Evolutionary conservation across 37 sponge, comb jelly and placozoan species (phyloP).

Genomic region (Mnemiopsis leidyi): DNA sequence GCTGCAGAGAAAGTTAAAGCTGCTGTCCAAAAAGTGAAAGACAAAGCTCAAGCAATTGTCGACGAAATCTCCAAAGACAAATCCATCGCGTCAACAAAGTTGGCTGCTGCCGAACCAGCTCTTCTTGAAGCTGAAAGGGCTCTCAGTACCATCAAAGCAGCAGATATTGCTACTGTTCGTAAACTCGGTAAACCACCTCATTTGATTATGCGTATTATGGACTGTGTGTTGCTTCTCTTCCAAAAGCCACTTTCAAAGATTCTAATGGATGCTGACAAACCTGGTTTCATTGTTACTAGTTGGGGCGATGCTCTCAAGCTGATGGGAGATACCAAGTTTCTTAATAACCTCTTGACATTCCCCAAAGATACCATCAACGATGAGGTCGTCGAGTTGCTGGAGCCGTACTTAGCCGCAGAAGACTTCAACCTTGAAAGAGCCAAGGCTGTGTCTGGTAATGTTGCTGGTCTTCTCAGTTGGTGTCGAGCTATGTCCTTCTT

Average conservation of each 20-base stretch:
- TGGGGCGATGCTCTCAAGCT: constrained; percentile 97
- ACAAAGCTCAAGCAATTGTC: constrained; percentile 95
- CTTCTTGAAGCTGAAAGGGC: constrained; percentile 95
- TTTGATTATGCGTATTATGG: constrained; percentile 99
- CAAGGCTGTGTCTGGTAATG: constrained; percentile 95
- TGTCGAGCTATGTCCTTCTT: constrained; percentile 92
- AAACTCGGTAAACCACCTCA: constrained; percentile 98
- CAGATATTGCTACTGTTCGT: constrained; percentile 94
- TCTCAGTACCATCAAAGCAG: constrained; percentile 93
- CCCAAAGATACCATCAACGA: constrained; percentile 96
- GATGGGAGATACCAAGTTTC: constrained; percentile 92
- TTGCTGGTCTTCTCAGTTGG: constrained; percentile 99
- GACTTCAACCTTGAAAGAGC: constrained; percentile 93
- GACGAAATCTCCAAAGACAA: constrained; percentile 91
- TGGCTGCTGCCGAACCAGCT: constrained; percentile 91
- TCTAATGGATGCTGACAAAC: constrained; percentile 80
- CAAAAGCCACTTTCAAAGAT: constrained; percentile 70
- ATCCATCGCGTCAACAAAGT: constrained; percentile 85
- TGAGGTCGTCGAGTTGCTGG: constrained; percentile 94
- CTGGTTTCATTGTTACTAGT: constrained; percentile 78
- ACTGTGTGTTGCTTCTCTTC: constrained; percentile 93
- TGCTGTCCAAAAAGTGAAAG: constrained; percentile 96
- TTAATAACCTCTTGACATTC: constrained; percentile 80
- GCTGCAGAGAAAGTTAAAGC: constrained; percentile 99
- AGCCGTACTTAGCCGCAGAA: constrained; percentile 90